Evolutionary conservation across 2,113 vertebrate species (phyloP), one percentile per base, ranked within the genome.

Genomic region (Terrapene triunguis): DNA sequence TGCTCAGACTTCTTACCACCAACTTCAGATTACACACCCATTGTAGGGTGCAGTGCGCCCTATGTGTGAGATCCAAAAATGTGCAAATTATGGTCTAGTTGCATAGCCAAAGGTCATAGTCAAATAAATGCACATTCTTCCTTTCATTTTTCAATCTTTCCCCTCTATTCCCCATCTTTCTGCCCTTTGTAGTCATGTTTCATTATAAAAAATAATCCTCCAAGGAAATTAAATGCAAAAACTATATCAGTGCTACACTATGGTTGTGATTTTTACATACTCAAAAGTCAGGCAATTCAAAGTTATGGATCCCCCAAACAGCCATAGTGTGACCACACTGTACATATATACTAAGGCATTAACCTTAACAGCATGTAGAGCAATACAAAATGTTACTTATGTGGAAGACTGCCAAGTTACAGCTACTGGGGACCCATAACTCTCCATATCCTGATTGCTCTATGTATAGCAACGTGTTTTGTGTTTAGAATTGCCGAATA

Each of bases 311-410:
- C 96, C 59, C 51, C n/a, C 59, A 72, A 72, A 83, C 88, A 97
- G 96, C 94, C 86, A 89, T 93, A 96, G 32, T 76, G 48, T 89
- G 89, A 96, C 95, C 96, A 92, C 94, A 93, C 85, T 59, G 86
- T 91, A 93, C 85, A 89, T 88, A 93, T 91, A 93, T 88, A 91
- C 32, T 85, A 95, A 97, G 97, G 97, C 62, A 69, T n/a, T 8
- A 69, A n/a, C 93, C 93, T 96, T 97, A 97, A 97, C 92, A 96
- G 91, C 95, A 93, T 5, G 62, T 38, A 88, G 83, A 95, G 92
- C 87, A 96, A 95, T 27, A 81, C 94, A 94, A 91, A 96, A 92
- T 27, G 89, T 94, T 94, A 96, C 95, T 0, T 57, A 84, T 5
- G 0, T 89, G 95, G 92, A 94, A 93, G 72, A 82, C 48, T 0